Conservation (phyloP, 2,113 vertebrate species). For the Anas platyrhynchos region DNA sequence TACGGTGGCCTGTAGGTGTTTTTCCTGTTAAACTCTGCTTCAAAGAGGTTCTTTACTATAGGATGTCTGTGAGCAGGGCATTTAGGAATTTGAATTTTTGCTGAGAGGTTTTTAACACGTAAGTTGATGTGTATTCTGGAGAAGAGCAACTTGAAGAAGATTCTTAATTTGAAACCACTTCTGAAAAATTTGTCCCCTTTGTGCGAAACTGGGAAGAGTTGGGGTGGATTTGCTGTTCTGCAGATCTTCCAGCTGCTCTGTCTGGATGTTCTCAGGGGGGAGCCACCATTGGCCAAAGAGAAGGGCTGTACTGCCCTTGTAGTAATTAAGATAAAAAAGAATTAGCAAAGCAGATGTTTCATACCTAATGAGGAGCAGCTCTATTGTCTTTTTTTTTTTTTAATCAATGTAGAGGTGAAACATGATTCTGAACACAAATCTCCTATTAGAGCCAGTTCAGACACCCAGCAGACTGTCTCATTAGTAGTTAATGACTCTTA, state of each 20-base stretch:
- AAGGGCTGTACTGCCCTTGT: neutral
- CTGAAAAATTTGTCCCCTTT: neutral
- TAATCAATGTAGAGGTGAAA: neutral
- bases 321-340: neutral
- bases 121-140: neutral
- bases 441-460: neutral
- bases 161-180: neutral
- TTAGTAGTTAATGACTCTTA: neutral
- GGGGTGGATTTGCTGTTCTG: neutral
- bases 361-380: neutral
- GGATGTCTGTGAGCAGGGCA: neutral
- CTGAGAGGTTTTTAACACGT: neutral
- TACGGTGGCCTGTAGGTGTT: neutral
- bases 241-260: accelerated
- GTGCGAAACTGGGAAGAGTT: neutral
- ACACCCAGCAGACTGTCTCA: neutral
- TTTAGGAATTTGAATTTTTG: neutral
- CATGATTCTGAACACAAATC: neutral
- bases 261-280: neutral
- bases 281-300: neutral
- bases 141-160: neutral
- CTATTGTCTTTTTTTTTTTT: neutral
- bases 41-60: neutral
- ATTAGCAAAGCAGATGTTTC: neutral
- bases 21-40: neutral